Percentiles rank a stretch among this genome's conserved stretches.
Evolutionary conservation across 2,888 invertebrate species (phyloP).

Genomic region (Euplexia lucipara): DNA sequence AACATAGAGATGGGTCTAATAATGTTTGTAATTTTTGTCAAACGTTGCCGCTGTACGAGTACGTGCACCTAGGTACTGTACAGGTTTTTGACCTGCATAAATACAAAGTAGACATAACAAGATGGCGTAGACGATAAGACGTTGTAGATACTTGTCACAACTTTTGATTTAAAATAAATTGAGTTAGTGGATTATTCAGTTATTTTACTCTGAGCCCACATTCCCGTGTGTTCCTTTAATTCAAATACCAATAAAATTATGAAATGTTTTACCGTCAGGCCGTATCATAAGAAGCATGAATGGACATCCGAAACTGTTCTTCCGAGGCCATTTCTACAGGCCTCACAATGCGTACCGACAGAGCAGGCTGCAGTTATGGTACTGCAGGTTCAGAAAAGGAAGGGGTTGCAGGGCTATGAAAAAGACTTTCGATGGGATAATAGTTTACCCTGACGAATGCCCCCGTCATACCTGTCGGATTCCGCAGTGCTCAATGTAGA

Average conservation of each 20-base stretch:
- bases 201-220: too few relatives aligned
- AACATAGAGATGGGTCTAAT: too few relatives aligned
- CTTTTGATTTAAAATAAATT: too few relatives aligned
- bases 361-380: constrained; percentile 75
- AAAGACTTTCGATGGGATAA: constrained; percentile 55
- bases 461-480: constrained; percentile 48
- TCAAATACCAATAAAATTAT: not conserved
- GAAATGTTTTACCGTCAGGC: constrained; percentile 38
- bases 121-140: too few relatives aligned
- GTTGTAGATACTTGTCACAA: too few relatives aligned
- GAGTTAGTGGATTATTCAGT: too few relatives aligned
- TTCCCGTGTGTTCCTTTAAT: too few relatives aligned
- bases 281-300: constrained; percentile 57
- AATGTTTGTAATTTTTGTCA: too few relatives aligned
- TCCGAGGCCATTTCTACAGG: constrained; percentile 72
- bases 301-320: constrained; percentile 75
- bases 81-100: too few relatives aligned
- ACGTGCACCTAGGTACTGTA: too few relatives aligned
- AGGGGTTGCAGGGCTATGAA: constrained; percentile 57
- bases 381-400: constrained; percentile 70
- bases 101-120: too few relatives aligned
- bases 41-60: too few relatives aligned
- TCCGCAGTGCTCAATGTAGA: constrained; percentile 16
- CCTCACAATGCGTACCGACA: constrained; percentile 78
- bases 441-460: constrained; percentile 16